These are phyloP conservation scores for Oceanites oceanicus DNA, from an alignment of 2,113 vertebrate species.

Conservation along the genomic window DNA sequence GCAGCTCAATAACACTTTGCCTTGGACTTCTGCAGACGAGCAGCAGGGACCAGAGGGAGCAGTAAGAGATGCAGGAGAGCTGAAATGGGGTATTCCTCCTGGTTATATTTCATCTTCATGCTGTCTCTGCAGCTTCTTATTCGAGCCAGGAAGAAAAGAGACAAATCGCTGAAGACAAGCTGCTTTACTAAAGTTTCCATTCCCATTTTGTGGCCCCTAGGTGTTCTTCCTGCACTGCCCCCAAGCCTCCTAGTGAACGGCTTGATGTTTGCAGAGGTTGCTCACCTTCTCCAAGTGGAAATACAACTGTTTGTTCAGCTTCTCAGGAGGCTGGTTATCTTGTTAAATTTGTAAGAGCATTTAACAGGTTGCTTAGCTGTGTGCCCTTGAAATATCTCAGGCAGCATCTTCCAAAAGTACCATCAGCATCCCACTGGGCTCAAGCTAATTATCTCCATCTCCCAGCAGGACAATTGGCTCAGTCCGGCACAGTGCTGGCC, in stretches of 20 bases:
- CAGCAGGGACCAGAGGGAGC: not conserved
- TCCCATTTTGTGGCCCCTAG: not conserved
- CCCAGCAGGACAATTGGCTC: not conserved
- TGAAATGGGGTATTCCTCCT: constrained; percentile 21
- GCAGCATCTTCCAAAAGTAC: constrained; percentile 21
- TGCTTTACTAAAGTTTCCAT: not conserved
- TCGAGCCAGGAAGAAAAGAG: constrained; percentile 21
- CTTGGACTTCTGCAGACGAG: constrained; percentile 8
- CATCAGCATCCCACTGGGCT: not conserved
- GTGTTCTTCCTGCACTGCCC: not conserved
- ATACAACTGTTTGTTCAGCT: constrained; percentile 43
- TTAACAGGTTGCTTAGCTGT: constrained; percentile 37
- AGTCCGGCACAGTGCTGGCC: not conserved
- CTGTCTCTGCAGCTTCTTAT: constrained; percentile 40
- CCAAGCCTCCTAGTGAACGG: not conserved
- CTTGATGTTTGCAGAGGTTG: not conserved
- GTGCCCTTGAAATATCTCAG: constrained; percentile 25
- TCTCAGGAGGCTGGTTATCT: constrained; percentile 56
- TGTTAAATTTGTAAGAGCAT: constrained; percentile 44
- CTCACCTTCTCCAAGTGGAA: not conserved
- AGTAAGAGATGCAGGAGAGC: constrained; percentile 25
- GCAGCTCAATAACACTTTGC: constrained; percentile 43
- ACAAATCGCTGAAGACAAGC: not conserved
- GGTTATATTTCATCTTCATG: constrained; percentile 53
- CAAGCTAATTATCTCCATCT: constrained; percentile 14